These are phyloP conservation scores for Dendrocincla tyrannina DNA, from an alignment of 2,797 vertebrate species.

Conservation along the genomic window DNA sequence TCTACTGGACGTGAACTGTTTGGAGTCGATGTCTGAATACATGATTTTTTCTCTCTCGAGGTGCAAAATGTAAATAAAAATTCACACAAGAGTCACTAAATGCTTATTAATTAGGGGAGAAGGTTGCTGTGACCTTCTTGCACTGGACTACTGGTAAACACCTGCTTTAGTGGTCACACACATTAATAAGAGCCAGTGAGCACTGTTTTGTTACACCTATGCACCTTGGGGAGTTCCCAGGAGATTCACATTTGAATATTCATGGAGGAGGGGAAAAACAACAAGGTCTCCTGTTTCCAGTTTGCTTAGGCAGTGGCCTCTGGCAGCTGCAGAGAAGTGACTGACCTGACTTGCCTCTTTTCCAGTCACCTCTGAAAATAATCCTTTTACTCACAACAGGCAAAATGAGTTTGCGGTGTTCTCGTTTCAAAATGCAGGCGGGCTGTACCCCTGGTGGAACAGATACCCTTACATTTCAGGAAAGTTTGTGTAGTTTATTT, in stretches of 20 bases:
- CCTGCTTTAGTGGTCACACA: neutral
- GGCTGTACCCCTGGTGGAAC: neutral
- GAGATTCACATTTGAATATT: neutral
- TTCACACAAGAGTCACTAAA: neutral
- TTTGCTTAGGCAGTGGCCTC: neutral
- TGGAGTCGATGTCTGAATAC: neutral
- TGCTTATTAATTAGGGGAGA: neutral
- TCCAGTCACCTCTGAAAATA: neutral
- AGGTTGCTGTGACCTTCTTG: neutral
- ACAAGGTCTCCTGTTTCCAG: neutral
- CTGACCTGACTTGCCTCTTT: neutral
- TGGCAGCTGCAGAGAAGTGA: neutral
- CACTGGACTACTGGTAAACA: neutral
- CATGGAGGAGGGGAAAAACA: neutral
- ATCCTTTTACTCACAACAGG: neutral
- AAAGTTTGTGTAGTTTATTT: neutral
- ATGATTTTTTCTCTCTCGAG: neutral
- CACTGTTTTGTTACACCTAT: neutral
- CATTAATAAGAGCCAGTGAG: neutral
- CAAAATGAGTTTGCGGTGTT: neutral
- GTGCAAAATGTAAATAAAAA: neutral
- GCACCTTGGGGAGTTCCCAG: neutral
- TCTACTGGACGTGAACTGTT: neutral
- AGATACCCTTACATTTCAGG: neutral
- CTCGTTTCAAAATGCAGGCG: neutral